phyloP scores from a whole-genome alignment of 2,797 vertebrate species.

The Rhinophrynus dorsalis region DNA sequence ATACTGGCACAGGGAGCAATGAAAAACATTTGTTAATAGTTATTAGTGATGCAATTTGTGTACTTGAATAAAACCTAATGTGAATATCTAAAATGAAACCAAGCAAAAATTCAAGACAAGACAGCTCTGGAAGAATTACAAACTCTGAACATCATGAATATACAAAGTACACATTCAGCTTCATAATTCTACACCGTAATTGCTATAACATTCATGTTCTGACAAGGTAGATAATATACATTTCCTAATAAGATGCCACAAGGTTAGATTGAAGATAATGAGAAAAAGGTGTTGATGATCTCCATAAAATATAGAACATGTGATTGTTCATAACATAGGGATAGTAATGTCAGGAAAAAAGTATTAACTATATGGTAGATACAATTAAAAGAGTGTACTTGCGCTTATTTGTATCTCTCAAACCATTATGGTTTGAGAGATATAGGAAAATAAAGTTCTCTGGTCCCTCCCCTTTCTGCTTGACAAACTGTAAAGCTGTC shows the following conservation, averaged over 20 bases:
- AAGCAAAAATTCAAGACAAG: background rate
- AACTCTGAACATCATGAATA: too few relatives aligned
- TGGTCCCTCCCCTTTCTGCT: too few relatives aligned
- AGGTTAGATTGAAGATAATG: conserved; percentile 1
- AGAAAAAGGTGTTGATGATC: background rate
- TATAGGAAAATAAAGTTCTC: too few relatives aligned
- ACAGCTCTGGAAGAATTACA: too few relatives aligned
- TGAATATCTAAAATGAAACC: background rate
- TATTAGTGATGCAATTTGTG: background rate
- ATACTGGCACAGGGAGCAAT: background rate
- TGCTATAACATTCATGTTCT: background rate
- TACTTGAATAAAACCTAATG: background rate
- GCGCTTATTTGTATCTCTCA: too few relatives aligned
- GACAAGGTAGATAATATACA: background rate
- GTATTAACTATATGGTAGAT: too few relatives aligned
- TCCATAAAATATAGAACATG: background rate
- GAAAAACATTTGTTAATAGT: background rate
- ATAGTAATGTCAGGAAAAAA: too few relatives aligned
- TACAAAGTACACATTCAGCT: too few relatives aligned
- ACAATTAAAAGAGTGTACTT: too few relatives aligned
- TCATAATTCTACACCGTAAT: background rate
- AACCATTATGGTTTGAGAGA: too few relatives aligned
- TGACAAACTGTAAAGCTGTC: too few relatives aligned
- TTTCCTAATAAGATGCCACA: background rate
- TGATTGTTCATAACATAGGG: background rate